Evolutionary conservation across 2,888 invertebrate species (phyloP), one percentile per base, ranked within the genome.

Genomic region (Abrostola tripartita): DNA sequence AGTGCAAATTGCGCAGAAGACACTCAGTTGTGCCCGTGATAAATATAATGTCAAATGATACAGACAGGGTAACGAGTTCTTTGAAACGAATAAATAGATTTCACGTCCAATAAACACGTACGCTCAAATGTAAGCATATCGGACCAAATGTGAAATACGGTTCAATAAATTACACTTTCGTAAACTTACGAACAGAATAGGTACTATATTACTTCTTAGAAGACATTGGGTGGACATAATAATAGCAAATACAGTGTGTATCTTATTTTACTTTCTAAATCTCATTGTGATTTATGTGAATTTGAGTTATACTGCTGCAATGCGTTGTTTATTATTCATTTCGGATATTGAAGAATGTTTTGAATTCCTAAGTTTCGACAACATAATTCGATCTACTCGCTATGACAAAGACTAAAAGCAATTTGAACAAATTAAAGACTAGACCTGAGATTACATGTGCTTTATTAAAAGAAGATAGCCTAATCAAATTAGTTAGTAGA

Each of bases 1-100:
- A 77, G 83, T 85, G 85, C 81, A 86, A 88, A 87, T 85, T 85
- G 84, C 81, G 70, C 80, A 74, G 79, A 84, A 82, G 80, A 83
- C 83, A 84, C 85, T 87, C 82, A 81, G 81, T 78, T 83, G 80
- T 83, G 81, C 79, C 65, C 79, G 84, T 84, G 81, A 85, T 87
- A 88, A 87, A 89, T 83, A 85, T 81, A 68, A 66, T 65, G 68
- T 78, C 69, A 69, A 78, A 81, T 71, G 68, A 78, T 75, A 69
- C 63, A 52, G 75, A 71, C 68, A 68, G 66, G 60, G 50, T 74
- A 74, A 80, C 65, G 71, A 78, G 60, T 49, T 67, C 51, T 54
- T 65, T 71, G 63, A 59, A 61, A 65, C 49, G 52, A 60, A 68
- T 65, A 76, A 77, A 79, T 79, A 79, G 63, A 73, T 79, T 73